Base-by-base conservation (phyloP, 2,888 invertebrate genomes). In the Chloroclysta siterata region DNA sequence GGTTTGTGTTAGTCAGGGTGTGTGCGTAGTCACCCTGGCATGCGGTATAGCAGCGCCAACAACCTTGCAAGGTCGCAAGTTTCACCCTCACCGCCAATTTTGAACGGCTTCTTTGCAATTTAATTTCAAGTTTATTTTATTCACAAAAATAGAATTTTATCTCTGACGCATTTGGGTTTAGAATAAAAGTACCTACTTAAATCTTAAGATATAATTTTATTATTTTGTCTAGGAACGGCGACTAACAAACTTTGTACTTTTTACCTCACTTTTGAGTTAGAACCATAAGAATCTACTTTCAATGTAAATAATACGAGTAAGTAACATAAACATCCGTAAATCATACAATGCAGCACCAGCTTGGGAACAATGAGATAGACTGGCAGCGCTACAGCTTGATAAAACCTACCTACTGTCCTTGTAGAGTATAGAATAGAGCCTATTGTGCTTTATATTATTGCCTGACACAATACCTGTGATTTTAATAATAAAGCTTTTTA, bases 51-150 rank as follows among this genome's bases (percentile, higher is more conserved):
- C 72, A 77, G 74, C 79, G 79, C 74, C 79, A 79, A 76, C 81
- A 84, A 85, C 88, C 88, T 86, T 82, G 81, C 79, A 84, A 89
- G 89, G 89, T 84, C 86, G 77, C 65, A 71, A 67, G 70, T 77
- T 70, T 74, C 66, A 68, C 69, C 75, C 73, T 72, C 73, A 71
- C 69, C 70, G 53, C 72, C 55, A 71, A 76, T 73, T 76, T 73
- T 71, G 68, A 73, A 65, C 56, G 63, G 71, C 72, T 74, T 75
- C 71, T 77, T 73, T 69, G 73, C 68, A 67, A 72, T 74, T 75
- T 68, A 68, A 64, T 71, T 74, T 74, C 69, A 69, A 72, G 69
- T 78, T 78, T 72, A 74, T 72, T 76, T 68, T 68, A 8, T 60
- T 68, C 56, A 42, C 28, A 33, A 53, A n/a, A 11, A 39, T 58